Base-by-base conservation (phyloP, 64 coral and sea anemone genomes). In the Pachyseris speciosa region DNA sequence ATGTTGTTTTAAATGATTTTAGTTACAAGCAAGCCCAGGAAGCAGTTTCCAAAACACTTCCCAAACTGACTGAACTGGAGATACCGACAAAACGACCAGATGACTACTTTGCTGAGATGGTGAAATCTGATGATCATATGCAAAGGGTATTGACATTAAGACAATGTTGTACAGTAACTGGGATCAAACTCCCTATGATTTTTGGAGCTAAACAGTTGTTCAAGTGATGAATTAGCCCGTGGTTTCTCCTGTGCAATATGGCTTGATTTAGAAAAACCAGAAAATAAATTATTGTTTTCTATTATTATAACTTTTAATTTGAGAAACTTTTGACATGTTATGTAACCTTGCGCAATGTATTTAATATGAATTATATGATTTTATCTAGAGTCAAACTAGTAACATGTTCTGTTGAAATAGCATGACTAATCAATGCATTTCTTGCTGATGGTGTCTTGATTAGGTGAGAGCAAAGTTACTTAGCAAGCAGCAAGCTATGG, bases 41-140 rank as follows among this genome's bases (percentile, higher is more conserved):
- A 37, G 94, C 97, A 79, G 80, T 84, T 15, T 11, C 37, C 7
- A 72, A 80, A 60, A 94, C 74, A n/a, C 64, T 99, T 41, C 75
- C 86, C 2, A 99, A 86, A 83, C 66, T 99, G 4, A 76, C 81
- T 3, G 90, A 91, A 57, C 79, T 99, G 93, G 87, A 81, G 7
- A 64, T 99, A 59, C 12, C 39, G 67, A 93, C 86, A 16, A 84
- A 74, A 48, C 29, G 97, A 74, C 97, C 97, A 48, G 90, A 85
- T 3, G 97, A 99, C 60, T 99, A 99, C 80, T 99, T 99, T 87
- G 97, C 97, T 58, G 97, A 99, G 36, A 99, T 95, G 97, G 90
- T 99, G 64, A 99, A 99, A 69, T 93, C 97, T 41, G 97, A 99
- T 78, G 97, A 99, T 41, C 97, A 99, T 40, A 99, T 99, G 97